Evolutionary conservation across 1,140 invertebrate genomes (phyloP), one percentile per base, ranked within the genome.

Genomic region (Tenebrio molitor): DNA sequence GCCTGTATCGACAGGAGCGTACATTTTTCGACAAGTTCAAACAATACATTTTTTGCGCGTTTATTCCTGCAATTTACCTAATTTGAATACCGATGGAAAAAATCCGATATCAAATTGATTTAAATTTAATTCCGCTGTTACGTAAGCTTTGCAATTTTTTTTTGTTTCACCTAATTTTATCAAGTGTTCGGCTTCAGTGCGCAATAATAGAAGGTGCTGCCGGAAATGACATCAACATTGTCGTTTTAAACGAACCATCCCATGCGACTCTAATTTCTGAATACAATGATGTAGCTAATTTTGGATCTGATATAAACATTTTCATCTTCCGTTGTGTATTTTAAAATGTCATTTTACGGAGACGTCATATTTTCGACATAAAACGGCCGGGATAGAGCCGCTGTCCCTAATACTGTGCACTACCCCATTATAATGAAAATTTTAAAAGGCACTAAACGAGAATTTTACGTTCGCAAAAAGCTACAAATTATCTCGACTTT

Each of bases 191-290:
- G 50, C 50, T 58, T 58, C 50, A 58, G 50, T 29, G 15, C 50
- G n/a, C 23, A 58, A 58, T 58, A 58, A 58, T 29, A 58, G 10
- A 58, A 58, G 23, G 50, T 58, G 19, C 2, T 58, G 50, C 50
- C 16, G 50, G 50, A 58, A 58, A 58, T 58, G 50, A 58, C 50
- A 58, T 58, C 50, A 58, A 58, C 50, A 15, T 29, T 58, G 50
- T 58, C 50, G 50, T 39, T 39, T 12, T 39, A 39, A 39, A 39
- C 12, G 36, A 39, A n/a, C 5, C 36, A 39, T 39, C 36, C 36
- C 36, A 39, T 10, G 42, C 42, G 14, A 46, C 42, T 46, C 4
- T 46, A 41, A 46, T 46, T 46, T 19, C 42, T 46, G 42, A 46
- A 46, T 19, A 46, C 42, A 46, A 46, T 46, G 42, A 46, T 58